phyloP scores from a whole-genome alignment of 2,888 invertebrate species.

The Chrysina gloriosa region DNA sequence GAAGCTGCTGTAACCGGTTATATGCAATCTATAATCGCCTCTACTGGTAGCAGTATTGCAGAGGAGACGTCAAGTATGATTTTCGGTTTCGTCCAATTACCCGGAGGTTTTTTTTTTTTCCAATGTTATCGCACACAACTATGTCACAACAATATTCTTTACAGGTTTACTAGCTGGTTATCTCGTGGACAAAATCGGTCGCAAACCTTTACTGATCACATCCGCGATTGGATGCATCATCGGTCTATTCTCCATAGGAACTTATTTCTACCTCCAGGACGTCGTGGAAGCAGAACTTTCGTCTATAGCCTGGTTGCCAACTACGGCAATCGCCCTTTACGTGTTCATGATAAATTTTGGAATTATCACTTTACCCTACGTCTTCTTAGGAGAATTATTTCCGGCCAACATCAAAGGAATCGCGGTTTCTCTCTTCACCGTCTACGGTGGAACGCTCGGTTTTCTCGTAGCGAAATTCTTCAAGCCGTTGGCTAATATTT shows the following conservation, averaged over 20 bases:
- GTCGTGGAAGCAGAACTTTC: constrained; percentile 60
- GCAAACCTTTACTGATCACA: constrained; percentile 67
- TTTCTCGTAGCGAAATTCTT: constrained; percentile 72
- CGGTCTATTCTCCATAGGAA: constrained; percentile 65
- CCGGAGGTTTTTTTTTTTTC: constrained; percentile 65
- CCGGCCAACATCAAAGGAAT: constrained; percentile 73
- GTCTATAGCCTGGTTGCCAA: constrained; percentile 67
- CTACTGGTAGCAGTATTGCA: constrained; percentile 67
- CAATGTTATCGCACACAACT: background rate
- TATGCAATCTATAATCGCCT: constrained; percentile 70
- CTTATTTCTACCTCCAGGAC: constrained; percentile 69
- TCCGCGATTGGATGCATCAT: constrained; percentile 70
- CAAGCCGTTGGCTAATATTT: constrained; percentile 68
- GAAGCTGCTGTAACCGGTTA: constrained; percentile 71
- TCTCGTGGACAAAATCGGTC: constrained; percentile 68
- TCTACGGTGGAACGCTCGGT: constrained; percentile 69
- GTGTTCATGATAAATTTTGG: constrained; percentile 72
- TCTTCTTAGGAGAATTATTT: constrained; percentile 73
- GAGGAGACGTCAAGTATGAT: constrained; percentile 70
- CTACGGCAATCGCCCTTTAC: constrained; percentile 69
- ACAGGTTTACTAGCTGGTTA: constrained; percentile 55
- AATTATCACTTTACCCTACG: constrained; percentile 71
- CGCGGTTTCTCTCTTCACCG: constrained; percentile 70
- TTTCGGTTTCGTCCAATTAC: constrained; percentile 70
- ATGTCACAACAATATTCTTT: background rate